Evolutionary conservation across 2,888 invertebrate species (phyloP), one percentile per base, ranked within the genome.

Genomic region (Cantharis nigra): DNA sequence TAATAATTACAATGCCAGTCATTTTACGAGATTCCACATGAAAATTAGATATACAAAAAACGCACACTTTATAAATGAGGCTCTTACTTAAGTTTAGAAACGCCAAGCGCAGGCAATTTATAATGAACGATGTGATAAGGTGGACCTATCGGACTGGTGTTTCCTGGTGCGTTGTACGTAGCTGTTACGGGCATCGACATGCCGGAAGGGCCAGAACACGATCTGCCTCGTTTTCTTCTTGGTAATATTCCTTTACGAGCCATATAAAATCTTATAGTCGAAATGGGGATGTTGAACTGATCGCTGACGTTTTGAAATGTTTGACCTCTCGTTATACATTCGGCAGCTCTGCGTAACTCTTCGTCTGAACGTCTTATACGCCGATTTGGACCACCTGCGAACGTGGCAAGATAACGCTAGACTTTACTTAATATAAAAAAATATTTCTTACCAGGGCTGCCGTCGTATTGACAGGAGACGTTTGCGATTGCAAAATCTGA

Each of bases 251-350:
- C 96, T 86, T 95, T 95, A 79, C 96, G 91, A 14, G 95, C 96
- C 96, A 96, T 96, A 89, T 95, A 96, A 88, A 96, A 96, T 70
- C 95, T 91, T 87, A 96, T 95, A 63, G 96, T 96, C 30, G 95
- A 95, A 81, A 96, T 96, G 77, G 96, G 96, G 89, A 96, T 96
- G 87, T 95, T 95, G 88, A 95, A 96, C 90, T 94, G 94, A 85
- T 95, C 95, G 77, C 95, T 95, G 30, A 96, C 96, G 1, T 94
- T 95, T 89, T 96, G 96, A 90, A 96, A 96, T 84, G 96, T 96
- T 89, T 94, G 94, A 0, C 96, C 96, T 74, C 94, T 92, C n/a
- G 95, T 94, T 79, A 96, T 95, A 88, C 95, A 94, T 86, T 95
- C 95, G 3, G 96, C 96, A 0, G 96, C 96, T 85, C 94, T 92